These are phyloP conservation scores for Oligia fasciuncula DNA, from an alignment of 2,888 invertebrate species.

Conservation along the genomic window DNA sequence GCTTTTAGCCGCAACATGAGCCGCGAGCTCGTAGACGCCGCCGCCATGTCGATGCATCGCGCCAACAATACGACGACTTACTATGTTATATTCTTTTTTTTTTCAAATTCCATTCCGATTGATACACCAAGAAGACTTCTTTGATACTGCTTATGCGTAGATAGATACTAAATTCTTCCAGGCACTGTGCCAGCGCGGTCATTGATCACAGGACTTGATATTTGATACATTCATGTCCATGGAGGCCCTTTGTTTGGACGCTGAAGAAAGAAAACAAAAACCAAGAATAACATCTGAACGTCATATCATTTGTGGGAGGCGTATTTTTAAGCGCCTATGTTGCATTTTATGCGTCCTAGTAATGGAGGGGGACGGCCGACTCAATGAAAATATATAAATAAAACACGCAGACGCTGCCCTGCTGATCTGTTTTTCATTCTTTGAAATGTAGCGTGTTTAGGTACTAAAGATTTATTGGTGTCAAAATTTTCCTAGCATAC, in stretches of 20 bases:
- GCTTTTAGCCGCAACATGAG: slow-evolving; percentile 87
- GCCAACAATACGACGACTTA: slow-evolving; percentile 77
- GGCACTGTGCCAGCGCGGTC: slow-evolving; percentile 53
- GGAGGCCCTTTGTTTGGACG: slow-evolving; percentile 42
- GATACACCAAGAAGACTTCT: slow-evolving; percentile 52
- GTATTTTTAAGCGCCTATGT: slow-evolving; percentile 41
- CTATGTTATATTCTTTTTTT: slow-evolving; percentile 54
- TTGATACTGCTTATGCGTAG: slow-evolving; percentile 47
- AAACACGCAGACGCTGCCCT: slow-evolving; percentile 77
- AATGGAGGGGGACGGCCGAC: slow-evolving; percentile 63
- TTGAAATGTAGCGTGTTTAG: slow-evolving; percentile 65
- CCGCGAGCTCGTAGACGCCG: slow-evolving; percentile 70
- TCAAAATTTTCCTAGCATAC: slow-evolving; percentile 24
- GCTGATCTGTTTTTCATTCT: slow-evolving; percentile 80
- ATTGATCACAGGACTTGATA: slow-evolving; percentile 56
- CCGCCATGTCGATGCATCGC: slow-evolving; percentile 76
- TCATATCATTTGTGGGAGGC: slow-evolving; percentile 29
- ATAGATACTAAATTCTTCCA: slow-evolving; percentile 53
- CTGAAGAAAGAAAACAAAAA: slow-evolving; percentile 25
- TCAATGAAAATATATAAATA: slow-evolving; percentile 84
- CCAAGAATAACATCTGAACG: slow-evolving; percentile 24
- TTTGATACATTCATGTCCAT: slow-evolving; percentile 47
- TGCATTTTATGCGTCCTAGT: slow-evolving; percentile 62
- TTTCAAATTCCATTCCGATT: slow-evolving; percentile 66
- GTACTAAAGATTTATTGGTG: slow-evolving; percentile 46